A percentile compares a stretch with the other conserved stretches of the same genome.
Conservation (phyloP, 2,797 vertebrate genomes). For the Sebastes oblongus region DNA sequence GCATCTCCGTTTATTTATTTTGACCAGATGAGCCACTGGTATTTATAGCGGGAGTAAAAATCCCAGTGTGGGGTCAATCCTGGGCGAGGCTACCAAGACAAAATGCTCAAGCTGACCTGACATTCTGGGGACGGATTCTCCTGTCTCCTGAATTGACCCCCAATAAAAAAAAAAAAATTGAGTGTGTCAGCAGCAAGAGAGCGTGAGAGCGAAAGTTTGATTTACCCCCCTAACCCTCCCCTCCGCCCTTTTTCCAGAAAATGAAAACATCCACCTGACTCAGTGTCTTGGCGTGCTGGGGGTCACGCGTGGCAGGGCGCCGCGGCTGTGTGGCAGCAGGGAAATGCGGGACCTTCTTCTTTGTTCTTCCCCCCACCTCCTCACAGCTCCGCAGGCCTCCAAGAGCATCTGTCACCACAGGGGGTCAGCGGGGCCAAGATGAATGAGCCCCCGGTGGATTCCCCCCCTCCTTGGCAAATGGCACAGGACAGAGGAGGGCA, state of each 20-base stretch:
- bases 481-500: slow-evolving; percentile 90
- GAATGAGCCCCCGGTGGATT: slow-evolving; percentile 95
- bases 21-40: slow-evolving; percentile 79
- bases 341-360: slow-evolving; percentile 82
- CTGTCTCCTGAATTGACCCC: slow-evolving; percentile 72
- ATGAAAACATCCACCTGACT: slow-evolving; percentile 45
- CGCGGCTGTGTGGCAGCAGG: slow-evolving; percentile 79
- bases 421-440: slow-evolving; percentile 90
- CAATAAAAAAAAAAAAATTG: slow-evolving; percentile 52
- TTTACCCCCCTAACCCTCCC: neutral
- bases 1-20: slow-evolving; percentile 79
- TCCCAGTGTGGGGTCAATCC: slow-evolving; percentile 75
- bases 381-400: slow-evolving; percentile 83
- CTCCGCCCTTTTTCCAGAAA: neutral
- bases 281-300: slow-evolving; percentile 45
- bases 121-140: slow-evolving; percentile 70
- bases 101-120: slow-evolving; percentile 78
- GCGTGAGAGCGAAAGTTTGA: slow-evolving; percentile 35
- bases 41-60: slow-evolving; percentile 80
- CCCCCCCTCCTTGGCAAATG: slow-evolving; percentile 94
- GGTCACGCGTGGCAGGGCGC: slow-evolving; percentile 75
- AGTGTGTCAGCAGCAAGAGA: slow-evolving; percentile 31
- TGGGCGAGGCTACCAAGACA: slow-evolving; percentile 64
- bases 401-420: slow-evolving; percentile 97
- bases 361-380: slow-evolving; percentile 64